Percentiles rank a stretch among this genome's conserved stretches.
Conservation (phyloP, 2,797 vertebrate species). For the Lutjanus argentimaculatus region DNA sequence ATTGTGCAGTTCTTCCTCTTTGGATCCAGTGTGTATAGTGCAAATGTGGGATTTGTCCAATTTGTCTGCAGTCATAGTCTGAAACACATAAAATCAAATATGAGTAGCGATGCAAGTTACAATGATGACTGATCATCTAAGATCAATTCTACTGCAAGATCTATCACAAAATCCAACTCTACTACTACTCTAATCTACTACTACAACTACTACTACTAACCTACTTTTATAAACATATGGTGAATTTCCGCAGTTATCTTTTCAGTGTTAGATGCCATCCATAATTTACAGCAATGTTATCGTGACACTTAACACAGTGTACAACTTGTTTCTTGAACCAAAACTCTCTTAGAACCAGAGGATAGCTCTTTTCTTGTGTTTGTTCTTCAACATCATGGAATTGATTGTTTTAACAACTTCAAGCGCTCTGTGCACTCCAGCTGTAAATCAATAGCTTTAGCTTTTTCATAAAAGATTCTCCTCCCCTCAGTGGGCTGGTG, state of each 20-base stretch:
- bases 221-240: neutral
- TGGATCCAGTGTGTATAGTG: neutral
- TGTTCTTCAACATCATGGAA: neutral
- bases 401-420: slow-evolving; percentile 39
- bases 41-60: neutral
- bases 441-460: slow-evolving; percentile 53
- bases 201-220: too few relatives aligned
- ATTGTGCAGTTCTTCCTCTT: neutral
- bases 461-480: slow-evolving; percentile 55
- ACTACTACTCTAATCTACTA: too few relatives aligned
- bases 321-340: too few relatives aligned
- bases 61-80: neutral
- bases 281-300: neutral
- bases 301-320: neutral
- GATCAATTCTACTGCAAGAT: neutral
- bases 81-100: neutral
- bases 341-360: too few relatives aligned
- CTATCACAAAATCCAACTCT: neutral
- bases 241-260: neutral
- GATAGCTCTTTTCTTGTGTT: slow-evolving; percentile 5
- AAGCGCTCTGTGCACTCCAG: slow-evolving; percentile 8
- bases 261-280: neutral
- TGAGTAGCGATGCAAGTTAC: neutral
- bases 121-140: neutral
- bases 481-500: slow-evolving; percentile 29